Percentiles rank a stretch among this genome's conserved stretches.
Conservation (phyloP, 2,888 invertebrate species). For the Mythimna albipuncta region DNA sequence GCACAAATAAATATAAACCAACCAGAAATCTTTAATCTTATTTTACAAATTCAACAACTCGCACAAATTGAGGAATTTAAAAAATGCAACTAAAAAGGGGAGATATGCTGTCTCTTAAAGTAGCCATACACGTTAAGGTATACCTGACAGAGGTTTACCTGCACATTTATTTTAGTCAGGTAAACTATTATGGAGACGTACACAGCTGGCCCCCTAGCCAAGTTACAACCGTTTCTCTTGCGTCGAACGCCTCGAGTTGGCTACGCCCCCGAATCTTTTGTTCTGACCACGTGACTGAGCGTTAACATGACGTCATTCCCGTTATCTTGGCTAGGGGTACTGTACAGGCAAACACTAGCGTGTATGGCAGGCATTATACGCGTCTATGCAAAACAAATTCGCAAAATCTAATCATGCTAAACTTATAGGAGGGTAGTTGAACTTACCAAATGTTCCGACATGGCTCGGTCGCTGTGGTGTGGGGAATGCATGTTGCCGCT, state of each 20-base stretch:
- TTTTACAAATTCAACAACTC: not conserved
- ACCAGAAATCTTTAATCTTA: not conserved
- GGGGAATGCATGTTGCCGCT: slow-evolving; percentile 79
- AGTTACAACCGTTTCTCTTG: too few relatives aligned
- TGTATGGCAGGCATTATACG: not conserved
- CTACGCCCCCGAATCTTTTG: too few relatives aligned
- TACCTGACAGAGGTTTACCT: too few relatives aligned
- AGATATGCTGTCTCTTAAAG: not conserved
- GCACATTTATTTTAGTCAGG: too few relatives aligned
- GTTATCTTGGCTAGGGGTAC: too few relatives aligned
- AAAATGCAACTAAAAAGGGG: not conserved
- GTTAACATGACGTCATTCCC: too few relatives aligned
- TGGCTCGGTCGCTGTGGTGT: slow-evolving; percentile 75
- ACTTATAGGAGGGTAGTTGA: not conserved
- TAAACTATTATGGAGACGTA: too few relatives aligned
- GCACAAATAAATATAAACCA: not conserved
- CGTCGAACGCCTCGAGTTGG: too few relatives aligned
- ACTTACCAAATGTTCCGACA: slow-evolving; percentile 75
- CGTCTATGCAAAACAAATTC: not conserved
- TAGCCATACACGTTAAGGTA: too few relatives aligned
- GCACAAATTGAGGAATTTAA: not conserved
- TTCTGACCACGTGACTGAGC: too few relatives aligned
- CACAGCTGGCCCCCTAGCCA: too few relatives aligned
- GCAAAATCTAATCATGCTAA: slow-evolving; percentile 9
- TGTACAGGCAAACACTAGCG: too few relatives aligned